Evolutionary conservation across 2,888 invertebrate species (phyloP).

Genomic region (Autographa pulchrina): DNA sequence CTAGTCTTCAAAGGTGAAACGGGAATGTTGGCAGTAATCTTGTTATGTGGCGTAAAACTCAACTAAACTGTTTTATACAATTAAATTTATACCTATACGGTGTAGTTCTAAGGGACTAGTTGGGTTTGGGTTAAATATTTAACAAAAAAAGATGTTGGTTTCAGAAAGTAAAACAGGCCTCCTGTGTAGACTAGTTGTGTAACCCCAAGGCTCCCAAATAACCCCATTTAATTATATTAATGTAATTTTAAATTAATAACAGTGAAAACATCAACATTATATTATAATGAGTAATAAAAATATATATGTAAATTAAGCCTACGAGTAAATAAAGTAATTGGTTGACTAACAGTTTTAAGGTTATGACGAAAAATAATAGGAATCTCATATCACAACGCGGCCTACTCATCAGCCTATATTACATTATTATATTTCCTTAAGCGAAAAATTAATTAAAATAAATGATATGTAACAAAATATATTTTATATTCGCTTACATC

Average conservation of each 20-base stretch:
- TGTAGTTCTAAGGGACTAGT: too few species aligned
- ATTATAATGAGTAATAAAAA: slow-evolving; percentile 6
- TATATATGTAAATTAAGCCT: not conserved
- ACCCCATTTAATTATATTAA: slow-evolving; percentile 10
- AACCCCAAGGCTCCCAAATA: not conserved
- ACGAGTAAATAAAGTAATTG: not conserved
- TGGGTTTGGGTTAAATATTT: too few species aligned
- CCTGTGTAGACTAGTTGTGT: not conserved
- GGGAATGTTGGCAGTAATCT: too few species aligned
- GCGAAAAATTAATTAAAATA: not conserved
- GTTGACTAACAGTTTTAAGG: slow-evolving; percentile 3
- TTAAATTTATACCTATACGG: too few species aligned
- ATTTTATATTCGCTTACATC: too few species aligned
- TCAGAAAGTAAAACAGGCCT: not conserved
- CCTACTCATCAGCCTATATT: not conserved
- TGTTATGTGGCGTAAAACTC: too few species aligned
- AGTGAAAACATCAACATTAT: slow-evolving; percentile 4
- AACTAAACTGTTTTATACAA: too few species aligned
- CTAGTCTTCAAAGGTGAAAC: too few species aligned
- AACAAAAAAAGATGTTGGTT: slow-evolving; percentile 3
- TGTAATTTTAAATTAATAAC: slow-evolving; percentile 17
- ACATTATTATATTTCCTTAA: not conserved
- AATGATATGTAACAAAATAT: not conserved
- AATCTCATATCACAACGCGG: not conserved
- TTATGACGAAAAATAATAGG: slow-evolving; percentile 3